A percentile compares a stretch with the other conserved stretches of the same genome.
Conservation (phyloP, 2,888 invertebrate species). For the Labia minor region DNA sequence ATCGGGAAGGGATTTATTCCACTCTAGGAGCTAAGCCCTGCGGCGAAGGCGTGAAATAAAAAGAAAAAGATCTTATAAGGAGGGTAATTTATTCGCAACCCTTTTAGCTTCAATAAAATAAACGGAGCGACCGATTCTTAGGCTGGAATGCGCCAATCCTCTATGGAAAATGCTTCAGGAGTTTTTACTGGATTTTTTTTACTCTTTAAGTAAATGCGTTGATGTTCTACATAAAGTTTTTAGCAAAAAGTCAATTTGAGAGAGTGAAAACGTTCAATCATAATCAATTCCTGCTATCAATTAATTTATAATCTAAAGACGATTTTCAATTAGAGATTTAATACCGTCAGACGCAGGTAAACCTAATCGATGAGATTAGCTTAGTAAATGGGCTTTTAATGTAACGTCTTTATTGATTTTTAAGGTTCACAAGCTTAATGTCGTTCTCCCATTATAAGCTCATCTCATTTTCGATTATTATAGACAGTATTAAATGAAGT, state of each 20-base stretch:
- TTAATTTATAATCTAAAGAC: not conserved
- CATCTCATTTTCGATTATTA: too few species aligned
- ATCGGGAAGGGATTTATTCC: slow-evolving; percentile 13
- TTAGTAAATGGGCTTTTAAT: slow-evolving; percentile 3
- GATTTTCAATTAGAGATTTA: not conserved
- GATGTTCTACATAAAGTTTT: too few species aligned
- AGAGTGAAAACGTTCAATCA: too few species aligned
- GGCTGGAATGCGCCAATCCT: not conserved
- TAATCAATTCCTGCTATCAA: not conserved
- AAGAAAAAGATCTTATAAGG: not conserved
- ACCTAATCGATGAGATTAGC: not conserved
- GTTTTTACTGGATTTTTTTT: too few species aligned
- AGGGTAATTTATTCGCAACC: slow-evolving; percentile 13
- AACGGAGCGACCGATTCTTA: not conserved
- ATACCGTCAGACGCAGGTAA: not conserved
- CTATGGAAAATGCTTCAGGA: not conserved
- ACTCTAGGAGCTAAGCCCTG: slow-evolving; percentile 5
- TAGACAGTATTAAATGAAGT: too few species aligned
- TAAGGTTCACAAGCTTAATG: not conserved
- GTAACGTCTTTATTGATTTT: slow-evolving; percentile 1
- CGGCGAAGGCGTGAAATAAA: not conserved
- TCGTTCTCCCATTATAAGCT: too few species aligned
- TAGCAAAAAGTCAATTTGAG: too few species aligned
- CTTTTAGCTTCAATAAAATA: slow-evolving; percentile 13
- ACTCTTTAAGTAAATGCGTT: too few species aligned